Base-by-base conservation (phyloP, 2,797 vertebrate species). In the Leptoclinus maculatus region DNA sequence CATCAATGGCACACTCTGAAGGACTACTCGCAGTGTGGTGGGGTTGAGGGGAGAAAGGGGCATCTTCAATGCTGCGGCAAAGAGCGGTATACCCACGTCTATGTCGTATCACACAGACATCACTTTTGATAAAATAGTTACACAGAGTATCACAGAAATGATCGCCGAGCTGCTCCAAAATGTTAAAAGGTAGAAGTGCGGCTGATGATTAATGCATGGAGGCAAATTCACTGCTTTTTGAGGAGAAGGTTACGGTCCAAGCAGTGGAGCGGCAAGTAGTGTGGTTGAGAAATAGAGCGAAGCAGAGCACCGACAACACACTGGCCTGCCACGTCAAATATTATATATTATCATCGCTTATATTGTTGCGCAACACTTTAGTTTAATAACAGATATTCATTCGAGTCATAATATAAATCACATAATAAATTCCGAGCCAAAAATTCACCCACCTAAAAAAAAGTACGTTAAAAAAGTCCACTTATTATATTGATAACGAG, bases 1-100 rank as follows among this genome's bases (percentile, higher is more conserved):
- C 82, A 66, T 90, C 70, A 34, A 84, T 11, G 43, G 49, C 7
- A 23, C 34, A 41, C 41, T 83, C 82, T 7, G 78, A 23, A 34
- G 69, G 68, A 38, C 64, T 76, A 38, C 64, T 76, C 17, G n/a
- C 51, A 49, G 62, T 9, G 51, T 79, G 60, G 53, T 29, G 77
- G 43, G 66, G 74, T 79, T 65, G 78, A 65, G 38, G 68, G 54
- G 82, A 79, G 34, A 66, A n/a, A 29, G 66, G 49, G 32, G 75
- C 32, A 17, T 80, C 89, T 68, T 67, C 75, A 49, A 16, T 7
- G 67, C 83, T 89, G 88, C 65, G 51, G 88, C 76, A 88, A 73
- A 92, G 76, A 84, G 74, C 9, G 51, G 60, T 21, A 51, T 32
- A 83, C 29, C 80, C 75, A 76, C 34, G 11, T 71, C 68, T 66